Evolutionary conservation across 2,888 invertebrate genomes (phyloP), one percentile per base, ranked within the genome.

Genomic region (Eumerus sabulonum): DNA sequence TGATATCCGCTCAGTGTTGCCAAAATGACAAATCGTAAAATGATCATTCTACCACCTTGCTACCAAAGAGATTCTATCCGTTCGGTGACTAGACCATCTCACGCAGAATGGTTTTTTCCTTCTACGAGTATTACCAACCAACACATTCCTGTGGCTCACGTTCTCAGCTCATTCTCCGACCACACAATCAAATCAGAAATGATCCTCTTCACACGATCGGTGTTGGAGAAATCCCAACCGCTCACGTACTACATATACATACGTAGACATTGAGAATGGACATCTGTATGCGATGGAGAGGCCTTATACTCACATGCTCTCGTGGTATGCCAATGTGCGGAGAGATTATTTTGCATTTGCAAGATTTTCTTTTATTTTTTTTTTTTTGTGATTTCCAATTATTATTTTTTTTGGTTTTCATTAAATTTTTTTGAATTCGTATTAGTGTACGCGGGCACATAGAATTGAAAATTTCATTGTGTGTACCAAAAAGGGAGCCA

Each of bases 401-500:
- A n/a, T n/a, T n/a, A n/a, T n/a, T 64, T 36, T 17, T 56, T 47
- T 48, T 57, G 36, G 1, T n/a, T 7, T 27, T 16, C 27, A 19
- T 45, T n/a, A n/a, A n/a, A n/a, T n/a, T n/a, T n/a, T n/a, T 66
- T 12, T 50, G 13, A 47, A 42, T 36, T 48, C 1, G 79, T 79
- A 44, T 74, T 64, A 11, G 74, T 79, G 38, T 45, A 50, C 59
- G 63, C 74, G 19, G 53, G 18, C 45, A 64, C 54, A 79, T 38
- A 59, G 27, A 74, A 44, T 59, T 45, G 14, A 48, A 68, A 60
- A 35, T 60, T 79, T 76, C 72, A 81, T 63, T 83, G 83, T 84
- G 84, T 85, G 84, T 77, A 85, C 86, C 84, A 86, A 86, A 87
- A 86, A 86, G 86, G 87, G 86, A 87, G 85, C 85, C 85, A 83